Evolutionary conservation across 2,113 vertebrate species (phyloP), one percentile per base, ranked within the genome.

Genomic region (Forbesichthys papilliferus): DNA sequence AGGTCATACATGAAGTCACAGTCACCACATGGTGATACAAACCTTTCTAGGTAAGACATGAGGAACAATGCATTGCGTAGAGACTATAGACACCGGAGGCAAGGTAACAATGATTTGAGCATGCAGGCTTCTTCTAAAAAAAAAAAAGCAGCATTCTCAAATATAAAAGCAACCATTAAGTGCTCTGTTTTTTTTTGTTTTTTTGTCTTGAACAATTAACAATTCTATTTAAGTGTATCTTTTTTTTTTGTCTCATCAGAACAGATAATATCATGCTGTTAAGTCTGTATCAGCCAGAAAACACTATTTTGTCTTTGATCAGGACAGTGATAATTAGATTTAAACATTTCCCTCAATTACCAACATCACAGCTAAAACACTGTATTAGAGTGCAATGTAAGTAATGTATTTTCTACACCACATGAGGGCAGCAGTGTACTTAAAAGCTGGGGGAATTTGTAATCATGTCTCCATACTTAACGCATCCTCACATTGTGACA

Each of bases 311-410:
- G 36, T 42, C 36, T 42, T 42, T 42, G 36, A 42, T 42, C 4
- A 42, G 36, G 36, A 42, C 36, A 42, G 66, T 34, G 33, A n/a
- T 42, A 48, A 60, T 69, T 54, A 5, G 18, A 64, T 48, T 66
- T 7, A 2, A 61, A 57, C 18, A 1, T 33, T 62, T 64, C 68
- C 57, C n/a, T 74, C 47, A 56, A 61, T 10, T 46, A 70, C 60
- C 42, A 53, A 63, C 66, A 75, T 86, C 69, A 88, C 90, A 90
- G 90, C 84, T 90, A 91, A 89, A 91, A 91, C 89, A 90, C 90
- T 90, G 90, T 61, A 86, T 79, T 78, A 71, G 61, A 80, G 70
- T 74, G 12, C 49, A 48, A 71, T 61, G 36, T 57, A 47, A 76
- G 80, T 71, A 78, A 82, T 77, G 73, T 57, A 33, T 3, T 7